These are phyloP conservation scores for Tipula helvola DNA, from an alignment of 2,888 invertebrate genomes.

Conservation along the genomic window DNA sequence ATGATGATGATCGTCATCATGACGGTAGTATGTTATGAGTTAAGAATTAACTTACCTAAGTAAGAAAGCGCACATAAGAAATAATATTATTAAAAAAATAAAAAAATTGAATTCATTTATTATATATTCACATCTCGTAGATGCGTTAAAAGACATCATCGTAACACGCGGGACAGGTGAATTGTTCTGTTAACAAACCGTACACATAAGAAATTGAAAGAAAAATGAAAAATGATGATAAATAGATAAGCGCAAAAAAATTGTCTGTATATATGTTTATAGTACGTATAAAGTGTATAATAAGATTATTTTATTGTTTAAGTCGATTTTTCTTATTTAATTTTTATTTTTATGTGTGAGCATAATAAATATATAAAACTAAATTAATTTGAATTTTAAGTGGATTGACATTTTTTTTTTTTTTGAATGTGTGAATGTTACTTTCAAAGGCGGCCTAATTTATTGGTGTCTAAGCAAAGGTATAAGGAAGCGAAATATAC, in stretches of 20 bases:
- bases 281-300: not conserved
- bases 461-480: not conserved
- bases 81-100: not conserved
- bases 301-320: not conserved
- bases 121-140: constrained; percentile 7
- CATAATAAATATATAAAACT: not conserved
- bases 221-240: not conserved
- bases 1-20: not conserved
- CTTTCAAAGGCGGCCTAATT: not conserved
- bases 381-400: not conserved
- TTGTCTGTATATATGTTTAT: not conserved
- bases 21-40: not conserved
- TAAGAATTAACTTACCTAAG: not conserved
- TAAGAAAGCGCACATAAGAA: not conserved
- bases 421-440: not conserved
- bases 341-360: not conserved
- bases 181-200: not conserved
- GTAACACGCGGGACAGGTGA: constrained; percentile 9
- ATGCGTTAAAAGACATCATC: constrained; percentile 8
- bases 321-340: not conserved
- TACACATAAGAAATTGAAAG: not conserved
- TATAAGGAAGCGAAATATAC: no score
- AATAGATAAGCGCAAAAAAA: not conserved
- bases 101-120: constrained; percentile 6
- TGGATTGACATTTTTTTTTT: not conserved